These are phyloP conservation scores for Dichetophora obliterata DNA, from an alignment of 2,888 invertebrate genomes.

Conservation along the genomic window DNA sequence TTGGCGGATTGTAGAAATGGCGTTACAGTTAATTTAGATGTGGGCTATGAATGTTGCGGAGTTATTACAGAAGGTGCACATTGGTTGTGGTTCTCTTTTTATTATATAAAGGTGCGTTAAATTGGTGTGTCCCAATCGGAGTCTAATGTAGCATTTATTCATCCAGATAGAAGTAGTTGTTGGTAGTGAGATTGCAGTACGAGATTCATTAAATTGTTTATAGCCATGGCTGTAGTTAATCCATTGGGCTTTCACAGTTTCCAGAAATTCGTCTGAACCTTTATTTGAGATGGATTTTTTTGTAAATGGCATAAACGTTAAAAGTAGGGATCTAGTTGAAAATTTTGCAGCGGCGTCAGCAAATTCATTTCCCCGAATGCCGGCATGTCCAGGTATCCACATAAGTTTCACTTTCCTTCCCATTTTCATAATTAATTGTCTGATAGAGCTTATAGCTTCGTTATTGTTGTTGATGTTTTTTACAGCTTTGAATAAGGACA, in stretches of 20 bases:
- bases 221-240: background rate
- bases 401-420: slow-evolving; percentile 1
- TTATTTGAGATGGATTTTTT: background rate
- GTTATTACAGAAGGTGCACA: background rate
- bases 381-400: background rate
- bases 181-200: background rate
- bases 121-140: background rate
- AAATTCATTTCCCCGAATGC: background rate
- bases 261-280: background rate
- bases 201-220: background rate
- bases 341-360: no score
- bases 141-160: slow-evolving; percentile 1
- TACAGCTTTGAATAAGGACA: background rate
- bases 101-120: background rate
- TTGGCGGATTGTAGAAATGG: no score
- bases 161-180: background rate
- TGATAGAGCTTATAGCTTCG: background rate
- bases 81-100: no score
- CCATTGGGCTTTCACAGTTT: background rate
- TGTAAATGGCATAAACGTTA: background rate
- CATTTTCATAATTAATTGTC: background rate
- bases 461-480: background rate
- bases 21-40: no score
- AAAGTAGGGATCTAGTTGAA: no score
- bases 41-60: no score